Conservation (phyloP, 2,888 invertebrate species). For the Lepidonotus clava region DNA sequence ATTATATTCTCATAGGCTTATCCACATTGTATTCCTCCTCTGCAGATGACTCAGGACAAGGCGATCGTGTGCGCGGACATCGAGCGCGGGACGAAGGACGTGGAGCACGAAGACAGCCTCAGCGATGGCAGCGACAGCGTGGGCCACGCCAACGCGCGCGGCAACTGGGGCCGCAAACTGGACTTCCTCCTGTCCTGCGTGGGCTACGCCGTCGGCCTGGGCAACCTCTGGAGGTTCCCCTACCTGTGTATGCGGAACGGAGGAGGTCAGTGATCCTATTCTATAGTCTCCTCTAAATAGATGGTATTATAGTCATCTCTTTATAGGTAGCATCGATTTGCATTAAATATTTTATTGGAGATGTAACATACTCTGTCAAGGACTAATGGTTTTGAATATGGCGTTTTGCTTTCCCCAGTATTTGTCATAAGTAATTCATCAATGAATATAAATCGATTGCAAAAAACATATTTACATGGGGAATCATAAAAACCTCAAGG, state of each 20-base stretch:
- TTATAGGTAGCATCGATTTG: background rate
- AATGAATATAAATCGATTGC: background rate
- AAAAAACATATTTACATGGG: too few relatives aligned
- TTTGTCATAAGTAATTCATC: background rate
- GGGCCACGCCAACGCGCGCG: background rate
- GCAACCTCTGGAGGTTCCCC: conserved; percentile 48
- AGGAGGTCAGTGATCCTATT: background rate
- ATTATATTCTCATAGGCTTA: too few relatives aligned
- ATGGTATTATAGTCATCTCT: background rate
- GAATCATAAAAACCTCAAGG: too few relatives aligned
- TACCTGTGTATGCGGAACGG: conserved; percentile 48
- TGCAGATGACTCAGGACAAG: conserved; percentile 4
- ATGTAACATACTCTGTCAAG: background rate
- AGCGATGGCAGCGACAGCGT: conserved; percentile 41
- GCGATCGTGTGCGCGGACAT: background rate
- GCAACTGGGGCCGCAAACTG: conserved; percentile 37
- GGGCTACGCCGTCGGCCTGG: conserved; percentile 44
- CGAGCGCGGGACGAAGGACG: background rate
- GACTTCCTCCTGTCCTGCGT: conserved; percentile 48
- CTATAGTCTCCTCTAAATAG: background rate
- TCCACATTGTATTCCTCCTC: too few relatives aligned
- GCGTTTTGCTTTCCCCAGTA: background rate
- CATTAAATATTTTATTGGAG: background rate
- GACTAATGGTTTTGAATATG: background rate
- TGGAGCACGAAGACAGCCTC: background rate